These are phyloP conservation scores for Brienomyrus brachyistius DNA, from an alignment of 2,113 vertebrate species.

Conservation along the genomic window DNA sequence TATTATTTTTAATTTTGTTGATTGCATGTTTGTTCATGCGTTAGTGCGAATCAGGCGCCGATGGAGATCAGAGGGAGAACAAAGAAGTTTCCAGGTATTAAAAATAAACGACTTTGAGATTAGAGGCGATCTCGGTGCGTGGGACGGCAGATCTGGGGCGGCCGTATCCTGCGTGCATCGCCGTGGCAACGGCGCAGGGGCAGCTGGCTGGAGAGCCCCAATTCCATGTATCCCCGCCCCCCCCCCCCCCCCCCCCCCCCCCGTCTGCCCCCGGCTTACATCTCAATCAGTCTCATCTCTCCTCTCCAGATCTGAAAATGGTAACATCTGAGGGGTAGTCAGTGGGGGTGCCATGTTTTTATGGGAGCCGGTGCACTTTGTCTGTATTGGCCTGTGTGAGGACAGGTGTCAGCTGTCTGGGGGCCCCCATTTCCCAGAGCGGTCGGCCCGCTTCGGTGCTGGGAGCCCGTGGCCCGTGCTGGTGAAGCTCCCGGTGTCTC, in stretches of 20 bases:
- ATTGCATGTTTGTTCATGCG: slow-evolving; percentile 31
- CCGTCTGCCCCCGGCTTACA: not conserved
- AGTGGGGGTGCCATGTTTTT: not conserved
- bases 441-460: not conserved
- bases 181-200: not conserved
- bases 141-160: not conserved
- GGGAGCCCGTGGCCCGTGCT: not conserved
- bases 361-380: not conserved
- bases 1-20: slow-evolving; percentile 37
- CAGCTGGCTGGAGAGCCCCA: not conserved
- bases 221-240: not conserved
- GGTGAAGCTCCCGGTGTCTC: not conserved
- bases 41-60: slow-evolving; percentile 56
- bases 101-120: slow-evolving; percentile 61
- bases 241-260: not conserved
- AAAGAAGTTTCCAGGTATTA: slow-evolving; percentile 61
- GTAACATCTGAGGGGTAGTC: not conserved
- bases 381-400: not conserved
- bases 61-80: slow-evolving; percentile 58
- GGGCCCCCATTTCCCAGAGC: too few relatives aligned
- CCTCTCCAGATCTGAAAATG: not conserved
- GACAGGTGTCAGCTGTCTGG: not conserved
- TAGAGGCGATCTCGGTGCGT: slow-evolving; percentile 46
- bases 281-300: not conserved
- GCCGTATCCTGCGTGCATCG: not conserved